These are phyloP conservation scores for Ophioninae sp. DNA, from an alignment of 2,888 invertebrate species.

Conservation along the genomic window DNA sequence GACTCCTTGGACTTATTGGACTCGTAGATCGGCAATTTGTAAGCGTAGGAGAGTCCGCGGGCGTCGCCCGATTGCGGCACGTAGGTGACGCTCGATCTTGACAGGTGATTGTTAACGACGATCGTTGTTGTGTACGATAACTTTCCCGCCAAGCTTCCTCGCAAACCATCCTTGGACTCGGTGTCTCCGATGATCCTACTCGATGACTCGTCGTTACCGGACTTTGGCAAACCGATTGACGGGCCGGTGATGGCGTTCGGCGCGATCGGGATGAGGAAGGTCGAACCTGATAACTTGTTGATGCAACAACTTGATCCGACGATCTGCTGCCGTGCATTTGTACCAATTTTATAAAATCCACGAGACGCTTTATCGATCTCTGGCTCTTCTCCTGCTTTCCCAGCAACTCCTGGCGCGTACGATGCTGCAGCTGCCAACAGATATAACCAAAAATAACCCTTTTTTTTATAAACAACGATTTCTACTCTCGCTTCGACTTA, in stretches of 20 bases:
- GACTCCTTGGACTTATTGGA: background rate
- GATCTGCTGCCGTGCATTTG: slow-evolving; percentile 70
- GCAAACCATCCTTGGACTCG: slow-evolving; percentile 4
- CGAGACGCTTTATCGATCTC: slow-evolving; percentile 78
- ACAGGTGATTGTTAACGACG: slow-evolving; percentile 70
- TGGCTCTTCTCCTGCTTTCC: slow-evolving; percentile 79
- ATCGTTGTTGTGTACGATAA: slow-evolving; percentile 64
- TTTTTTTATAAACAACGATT: background rate
- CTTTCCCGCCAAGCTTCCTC: slow-evolving; percentile 20
- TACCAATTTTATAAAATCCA: slow-evolving; percentile 79
- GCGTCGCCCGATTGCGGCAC: slow-evolving; percentile 66
- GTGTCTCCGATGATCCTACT: slow-evolving; percentile 51
- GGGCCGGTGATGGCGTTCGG: slow-evolving; percentile 68
- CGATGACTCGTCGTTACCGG: slow-evolving; percentile 27
- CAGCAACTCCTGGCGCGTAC: slow-evolving; percentile 77
- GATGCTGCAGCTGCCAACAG: slow-evolving; percentile 74
- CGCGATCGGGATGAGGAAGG: slow-evolving; percentile 78
- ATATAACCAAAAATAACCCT: background rate
- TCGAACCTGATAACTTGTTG: slow-evolving; percentile 76
- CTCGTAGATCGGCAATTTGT: slow-evolving; percentile 56
- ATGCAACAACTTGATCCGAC: slow-evolving; percentile 71
- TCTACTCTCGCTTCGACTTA: too few relatives aligned
- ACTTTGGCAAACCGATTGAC: slow-evolving; percentile 37
- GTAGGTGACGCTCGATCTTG: slow-evolving; percentile 70
- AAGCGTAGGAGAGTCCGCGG: slow-evolving; percentile 51